Percentiles rank a stretch among this genome's conserved stretches.
Evolutionary conservation across 2,797 vertebrate genomes (phyloP).

Genomic region (Cephalopachus bancanus): DNA sequence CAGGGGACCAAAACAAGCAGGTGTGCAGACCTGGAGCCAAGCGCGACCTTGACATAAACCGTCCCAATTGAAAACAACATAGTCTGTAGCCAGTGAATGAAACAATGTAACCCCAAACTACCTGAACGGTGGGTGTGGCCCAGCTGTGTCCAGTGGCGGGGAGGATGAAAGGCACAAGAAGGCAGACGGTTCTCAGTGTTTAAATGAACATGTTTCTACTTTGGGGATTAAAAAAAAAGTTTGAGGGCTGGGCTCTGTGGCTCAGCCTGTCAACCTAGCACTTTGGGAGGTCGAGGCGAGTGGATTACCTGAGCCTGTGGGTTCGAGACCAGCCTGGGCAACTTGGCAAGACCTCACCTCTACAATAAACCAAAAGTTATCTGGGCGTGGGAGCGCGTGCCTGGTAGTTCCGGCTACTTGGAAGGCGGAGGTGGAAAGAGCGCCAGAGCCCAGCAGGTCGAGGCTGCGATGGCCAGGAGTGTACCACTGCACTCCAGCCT

Average conservation of each 20-base stretch:
- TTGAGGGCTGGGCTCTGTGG: neutral
- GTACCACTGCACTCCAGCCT: no score
- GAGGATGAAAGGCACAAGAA: neutral
- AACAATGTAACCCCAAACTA: neutral
- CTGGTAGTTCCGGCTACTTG: no score
- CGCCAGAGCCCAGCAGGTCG: no score
- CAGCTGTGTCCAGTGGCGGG: neutral
- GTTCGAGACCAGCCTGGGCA: no score
- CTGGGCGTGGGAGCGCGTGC: no score
- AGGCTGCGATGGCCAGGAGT: no score
- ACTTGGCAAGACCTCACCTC: no score
- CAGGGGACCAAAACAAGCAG: neutral
- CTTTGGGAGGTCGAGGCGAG: no score
- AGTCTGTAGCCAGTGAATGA: neutral
- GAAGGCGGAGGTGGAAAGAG: no score
- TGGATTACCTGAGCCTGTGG: no score
- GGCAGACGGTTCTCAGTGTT: neutral
- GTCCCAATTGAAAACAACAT: neutral
- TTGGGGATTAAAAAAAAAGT: neutral
- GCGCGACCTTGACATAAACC: neutral
- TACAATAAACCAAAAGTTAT: no score
- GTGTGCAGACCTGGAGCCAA: neutral
- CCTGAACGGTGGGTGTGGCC: neutral
- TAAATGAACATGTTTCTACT: neutral
- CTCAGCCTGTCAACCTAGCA: no score